Evolutionary conservation across 30 jellyfish, hydroid and myxozoan species (phyloP).

Genomic region (Morbakka virulenta): DNA sequence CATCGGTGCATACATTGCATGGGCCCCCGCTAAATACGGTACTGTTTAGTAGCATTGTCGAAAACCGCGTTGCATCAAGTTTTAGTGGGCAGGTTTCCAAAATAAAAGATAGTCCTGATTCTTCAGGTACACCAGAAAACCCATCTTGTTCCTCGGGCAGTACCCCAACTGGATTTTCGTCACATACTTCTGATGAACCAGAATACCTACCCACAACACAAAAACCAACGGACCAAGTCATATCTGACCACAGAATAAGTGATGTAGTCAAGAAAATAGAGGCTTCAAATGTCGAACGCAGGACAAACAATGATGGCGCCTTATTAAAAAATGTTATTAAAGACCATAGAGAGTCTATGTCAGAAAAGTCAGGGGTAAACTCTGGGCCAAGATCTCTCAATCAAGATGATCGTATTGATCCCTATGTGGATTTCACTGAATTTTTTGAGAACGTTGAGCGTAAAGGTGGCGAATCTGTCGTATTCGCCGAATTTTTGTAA

Average conservation of each 20-base stretch:
- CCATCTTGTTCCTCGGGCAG: not conserved
- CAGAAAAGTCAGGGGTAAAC: conserved; percentile 25
- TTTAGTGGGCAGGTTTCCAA: not conserved
- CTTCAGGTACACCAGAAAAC: not conserved
- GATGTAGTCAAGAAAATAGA: not conserved
- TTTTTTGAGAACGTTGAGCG: conserved; percentile 53
- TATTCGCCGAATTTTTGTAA: conserved; percentile 56
- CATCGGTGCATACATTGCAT: conserved; percentile 20
- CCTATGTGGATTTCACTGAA: conserved; percentile 87
- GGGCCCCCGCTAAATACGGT: not conserved
- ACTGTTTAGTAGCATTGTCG: not conserved
- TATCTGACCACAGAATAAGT: not conserved
- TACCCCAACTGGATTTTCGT: not conserved
- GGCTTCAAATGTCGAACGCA: not conserved
- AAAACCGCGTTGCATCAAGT: not conserved
- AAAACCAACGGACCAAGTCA: not conserved
- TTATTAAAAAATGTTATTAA: no score
- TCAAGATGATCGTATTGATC: conserved; percentile 67
- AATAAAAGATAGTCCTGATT: not conserved
- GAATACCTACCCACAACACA: not conserved
- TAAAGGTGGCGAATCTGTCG: conserved; percentile 78
- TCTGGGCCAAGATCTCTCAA: conserved; percentile 40
- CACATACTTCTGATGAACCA: not conserved
- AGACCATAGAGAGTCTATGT: not conserved
- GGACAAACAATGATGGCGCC: not conserved